phyloP scores from a whole-genome alignment of 2,888 invertebrate genomes.

The Sericinus montela region DNA sequence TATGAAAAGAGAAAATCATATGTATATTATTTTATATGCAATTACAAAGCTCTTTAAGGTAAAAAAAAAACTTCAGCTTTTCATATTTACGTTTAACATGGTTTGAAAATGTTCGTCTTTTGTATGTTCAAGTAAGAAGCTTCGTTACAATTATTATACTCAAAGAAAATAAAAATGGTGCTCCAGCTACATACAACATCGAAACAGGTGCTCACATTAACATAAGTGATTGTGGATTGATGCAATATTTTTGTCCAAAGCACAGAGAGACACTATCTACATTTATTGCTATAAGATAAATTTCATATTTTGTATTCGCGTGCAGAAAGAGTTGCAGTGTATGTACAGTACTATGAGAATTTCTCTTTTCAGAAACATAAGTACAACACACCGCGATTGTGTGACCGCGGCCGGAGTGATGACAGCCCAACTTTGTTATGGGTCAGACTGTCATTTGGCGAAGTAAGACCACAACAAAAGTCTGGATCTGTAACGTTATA shows the following conservation, averaged over 20 bases:
- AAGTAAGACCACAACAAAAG: constrained; percentile 92
- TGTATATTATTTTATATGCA: too few relatives aligned
- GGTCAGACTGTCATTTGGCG: constrained; percentile 87
- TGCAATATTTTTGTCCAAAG: constrained; percentile 36
- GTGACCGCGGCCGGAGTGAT: constrained; percentile 76
- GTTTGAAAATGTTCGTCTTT: neutral
- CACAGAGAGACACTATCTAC: constrained; percentile 41
- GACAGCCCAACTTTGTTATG: constrained; percentile 76
- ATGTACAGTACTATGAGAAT: constrained; percentile 48
- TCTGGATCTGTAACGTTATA: constrained; percentile 89
- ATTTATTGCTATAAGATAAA: constrained; percentile 31
- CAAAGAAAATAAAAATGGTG: constrained; percentile 13
- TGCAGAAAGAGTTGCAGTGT: constrained; percentile 37
- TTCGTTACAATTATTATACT: constrained; percentile 5
- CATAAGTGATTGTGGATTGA: constrained; percentile 26
- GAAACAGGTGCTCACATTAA: constrained; percentile 24
- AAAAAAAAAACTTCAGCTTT: neutral
- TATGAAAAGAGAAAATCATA: constrained; percentile 76
- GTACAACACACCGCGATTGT: constrained; percentile 82
- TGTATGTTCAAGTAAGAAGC: neutral
- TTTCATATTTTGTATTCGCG: constrained; percentile 32
- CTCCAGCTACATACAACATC: constrained; percentile 24
- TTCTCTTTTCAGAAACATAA: constrained; percentile 79
- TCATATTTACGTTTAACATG: neutral
- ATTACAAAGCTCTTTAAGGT: constrained; percentile 24